A percentile compares a stretch with the other conserved stretches of the same genome.
phyloP scores from a whole-genome alignment of 2,797 vertebrate genomes.

The Platyrinchus mystaceus region DNA sequence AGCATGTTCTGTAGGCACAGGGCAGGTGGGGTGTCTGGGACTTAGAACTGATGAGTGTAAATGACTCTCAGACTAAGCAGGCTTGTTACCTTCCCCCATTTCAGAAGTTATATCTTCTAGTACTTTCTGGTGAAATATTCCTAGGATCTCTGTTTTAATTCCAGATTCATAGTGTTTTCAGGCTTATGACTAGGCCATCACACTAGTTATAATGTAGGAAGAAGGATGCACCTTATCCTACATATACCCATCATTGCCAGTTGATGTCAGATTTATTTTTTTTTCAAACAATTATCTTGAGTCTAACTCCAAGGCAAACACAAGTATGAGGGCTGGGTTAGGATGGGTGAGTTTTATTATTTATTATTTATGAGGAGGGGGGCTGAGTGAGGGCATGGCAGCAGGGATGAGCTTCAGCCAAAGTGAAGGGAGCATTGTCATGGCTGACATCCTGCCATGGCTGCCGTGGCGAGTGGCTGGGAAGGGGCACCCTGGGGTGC shows the following conservation, averaged over 20 bases:
- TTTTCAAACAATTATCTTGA: not conserved
- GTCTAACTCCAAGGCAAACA: not conserved
- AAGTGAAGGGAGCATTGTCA: rapidly evolving
- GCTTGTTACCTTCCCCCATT: not conserved
- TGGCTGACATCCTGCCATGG: not conserved
- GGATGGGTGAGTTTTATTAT: not conserved
- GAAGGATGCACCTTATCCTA: not conserved
- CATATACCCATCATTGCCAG: not conserved
- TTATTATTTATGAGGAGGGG: no score
- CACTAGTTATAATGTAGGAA: not conserved
- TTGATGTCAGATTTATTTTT: not conserved
- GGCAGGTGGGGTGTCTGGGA: rapidly evolving
- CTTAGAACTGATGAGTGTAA: not conserved
- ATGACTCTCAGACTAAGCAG: not conserved
- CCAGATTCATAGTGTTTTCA: not conserved
- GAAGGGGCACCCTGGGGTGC: not conserved
- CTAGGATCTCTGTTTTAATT: not conserved
- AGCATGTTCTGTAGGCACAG: not conserved
- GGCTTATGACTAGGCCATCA: not conserved
- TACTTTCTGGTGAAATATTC: not conserved
- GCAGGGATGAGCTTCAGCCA: rapidly evolving
- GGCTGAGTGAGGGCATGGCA: rapidly evolving
- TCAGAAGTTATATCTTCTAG: not conserved
- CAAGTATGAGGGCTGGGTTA: not conserved
- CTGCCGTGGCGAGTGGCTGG: rapidly evolving